Evolutionary conservation across 1,140 invertebrate species (phyloP), one percentile per base, ranked within the genome.

Genomic region (Aphis craccivora): DNA sequence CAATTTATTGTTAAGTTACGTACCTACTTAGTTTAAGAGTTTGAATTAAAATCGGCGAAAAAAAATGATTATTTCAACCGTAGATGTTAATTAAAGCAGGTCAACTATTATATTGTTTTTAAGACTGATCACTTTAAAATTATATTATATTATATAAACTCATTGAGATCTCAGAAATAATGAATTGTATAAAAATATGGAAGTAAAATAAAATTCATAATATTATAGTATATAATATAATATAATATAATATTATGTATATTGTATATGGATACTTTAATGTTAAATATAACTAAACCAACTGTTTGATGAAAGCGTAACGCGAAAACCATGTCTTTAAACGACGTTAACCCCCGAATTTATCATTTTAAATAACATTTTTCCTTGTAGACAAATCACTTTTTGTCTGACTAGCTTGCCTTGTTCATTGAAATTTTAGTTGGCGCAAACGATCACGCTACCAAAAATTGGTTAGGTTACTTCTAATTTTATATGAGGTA

Each of bases 121-220:
- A 90, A 90, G 88, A 92, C 91, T 92, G 76, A 92, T 91, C 90
- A 84, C 91, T 43, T 60, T 60, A 53, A 90, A 90, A 90, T 76
- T 76, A n/a, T 60, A 60, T 90, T 60, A 90, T 76, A 18, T n/a
- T 76, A 76, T 76, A 76, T 76, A 76, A 76, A 76, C 88, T 55
- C 53, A 40, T 30, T 14, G 25, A 90, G 91, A 92, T 92, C 91
- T 92, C 91, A 92, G 45, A 40, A 92, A 51, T 84, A 30, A 48
- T 30, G n/a, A 81, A 92, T 92, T 90, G 53, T 90, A 60, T 40
- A 60, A 90, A 60, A 55, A 76, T 76, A 76, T 76, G 30, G n/a
- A 76, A 76, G 30, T 76, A 76, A 40, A 90, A 40, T 55, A 40
- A 48, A 55, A 40, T 88, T 53, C 18, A 35, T 48, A 53, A 88